Conservation (phyloP, 1,140 invertebrate species). For the Wasmannia auropunctata region DNA sequence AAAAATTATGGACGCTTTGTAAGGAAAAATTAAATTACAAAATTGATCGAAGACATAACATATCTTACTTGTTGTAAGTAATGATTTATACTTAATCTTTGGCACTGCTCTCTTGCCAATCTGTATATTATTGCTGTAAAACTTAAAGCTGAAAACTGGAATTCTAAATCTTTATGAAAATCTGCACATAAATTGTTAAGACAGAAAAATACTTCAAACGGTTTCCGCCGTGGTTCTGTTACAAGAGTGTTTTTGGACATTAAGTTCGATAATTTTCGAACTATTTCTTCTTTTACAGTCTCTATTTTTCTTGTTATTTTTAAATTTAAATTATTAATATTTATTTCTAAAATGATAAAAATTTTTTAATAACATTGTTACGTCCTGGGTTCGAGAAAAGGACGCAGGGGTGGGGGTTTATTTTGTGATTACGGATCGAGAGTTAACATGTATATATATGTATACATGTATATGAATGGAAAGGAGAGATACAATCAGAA, state of each 20-base stretch:
- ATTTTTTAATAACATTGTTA: too few relatives aligned
- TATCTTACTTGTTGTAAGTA: constrained; percentile 81
- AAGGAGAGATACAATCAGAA: too few relatives aligned
- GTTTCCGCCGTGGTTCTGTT: constrained; percentile 92
- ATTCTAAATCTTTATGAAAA: constrained; percentile 98
- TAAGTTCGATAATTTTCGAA: constrained; percentile 93
- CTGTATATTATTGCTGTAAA: constrained; percentile 93
- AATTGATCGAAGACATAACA: neutral
- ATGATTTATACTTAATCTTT: constrained; percentile 86
- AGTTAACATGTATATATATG: too few relatives aligned
- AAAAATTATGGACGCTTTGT: too few relatives aligned
- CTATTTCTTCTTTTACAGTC: too few relatives aligned
- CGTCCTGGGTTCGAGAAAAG: too few relatives aligned
- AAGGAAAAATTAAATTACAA: neutral
- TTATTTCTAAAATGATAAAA: too few relatives aligned
- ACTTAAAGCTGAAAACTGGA: constrained; percentile 96
- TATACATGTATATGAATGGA: too few relatives aligned
- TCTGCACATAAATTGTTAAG: constrained; percentile 99
- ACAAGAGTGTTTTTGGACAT: constrained; percentile 91
- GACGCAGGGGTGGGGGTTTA: too few relatives aligned
- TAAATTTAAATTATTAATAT: too few relatives aligned
- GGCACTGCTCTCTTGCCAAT: constrained; percentile 89
- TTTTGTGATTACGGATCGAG: too few relatives aligned
- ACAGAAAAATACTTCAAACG: constrained; percentile 97
- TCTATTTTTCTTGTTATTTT: too few relatives aligned